phyloP scores from a whole-genome alignment of 2,888 invertebrate species.

The Tortrix viridana region DNA sequence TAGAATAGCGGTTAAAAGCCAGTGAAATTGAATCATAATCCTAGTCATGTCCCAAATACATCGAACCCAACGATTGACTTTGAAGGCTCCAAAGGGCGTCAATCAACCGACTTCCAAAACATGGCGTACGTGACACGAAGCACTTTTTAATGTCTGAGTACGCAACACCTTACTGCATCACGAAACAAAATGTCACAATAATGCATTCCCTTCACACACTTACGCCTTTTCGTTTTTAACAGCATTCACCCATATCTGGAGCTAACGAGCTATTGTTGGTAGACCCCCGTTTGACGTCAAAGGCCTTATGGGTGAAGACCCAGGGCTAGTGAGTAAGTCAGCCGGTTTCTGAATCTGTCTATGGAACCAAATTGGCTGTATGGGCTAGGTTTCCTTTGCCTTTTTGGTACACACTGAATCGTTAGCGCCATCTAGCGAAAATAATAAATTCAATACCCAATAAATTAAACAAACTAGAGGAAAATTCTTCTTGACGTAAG shows the following conservation, averaged over 20 bases:
- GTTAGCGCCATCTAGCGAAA: no score
- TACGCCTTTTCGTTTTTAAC: background rate
- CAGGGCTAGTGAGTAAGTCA: conserved; percentile 7
- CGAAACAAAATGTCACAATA: no score
- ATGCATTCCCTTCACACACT: no score
- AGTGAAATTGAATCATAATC: no score
- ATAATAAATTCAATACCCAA: no score
- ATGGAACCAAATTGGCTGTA: background rate
- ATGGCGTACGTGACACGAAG: conserved; percentile 16
- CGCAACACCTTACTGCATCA: background rate
- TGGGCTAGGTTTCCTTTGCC: background rate
- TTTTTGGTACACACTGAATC: no score
- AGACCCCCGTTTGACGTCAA: conserved; percentile 8
- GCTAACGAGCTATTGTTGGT: conserved; percentile 16
- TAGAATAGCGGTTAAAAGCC: no score
- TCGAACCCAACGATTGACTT: no score
- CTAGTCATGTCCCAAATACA: no score
- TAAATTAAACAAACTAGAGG: no score
- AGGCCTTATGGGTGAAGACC: conserved; percentile 1
- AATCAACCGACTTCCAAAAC: background rate
- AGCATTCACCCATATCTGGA: conserved; percentile 6
- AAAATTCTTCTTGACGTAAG: no score
- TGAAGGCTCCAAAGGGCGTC: background rate
- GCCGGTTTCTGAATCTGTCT: background rate
- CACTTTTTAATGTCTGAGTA: background rate